A percentile compares a stretch with the other conserved stretches of the same genome.
Evolutionary conservation across 2,888 invertebrate genomes (phyloP).

Genomic region (Drosophila limbata): DNA sequence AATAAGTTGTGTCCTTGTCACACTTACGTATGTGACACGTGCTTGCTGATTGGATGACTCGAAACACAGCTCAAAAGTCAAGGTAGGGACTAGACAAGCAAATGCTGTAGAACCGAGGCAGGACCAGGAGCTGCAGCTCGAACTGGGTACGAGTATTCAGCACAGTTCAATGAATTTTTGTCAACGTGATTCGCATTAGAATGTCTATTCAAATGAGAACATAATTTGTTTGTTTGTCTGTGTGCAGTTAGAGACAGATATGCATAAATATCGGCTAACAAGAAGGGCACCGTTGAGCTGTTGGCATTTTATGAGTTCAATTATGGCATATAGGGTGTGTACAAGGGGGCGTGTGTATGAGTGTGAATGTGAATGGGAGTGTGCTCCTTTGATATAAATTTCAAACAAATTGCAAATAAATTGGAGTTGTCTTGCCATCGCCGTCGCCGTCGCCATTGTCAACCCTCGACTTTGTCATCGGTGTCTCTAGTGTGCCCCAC

Average conservation of each 20-base stretch:
- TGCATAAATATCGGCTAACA: conserved; percentile 52
- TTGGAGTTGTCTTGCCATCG: conserved; percentile 79
- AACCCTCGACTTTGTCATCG: conserved; percentile 48
- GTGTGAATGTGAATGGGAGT: conserved; percentile 29
- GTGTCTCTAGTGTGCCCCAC: conserved; percentile 52
- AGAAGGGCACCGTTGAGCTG: conserved; percentile 50
- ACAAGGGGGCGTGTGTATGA: conserved; percentile 10
- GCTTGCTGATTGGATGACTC: conserved; percentile 65
- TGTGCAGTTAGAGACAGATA: conserved; percentile 52
- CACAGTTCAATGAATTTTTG: conserved; percentile 75
- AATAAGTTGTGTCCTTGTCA: conserved; percentile 67
- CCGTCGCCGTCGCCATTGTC: conserved; percentile 63
- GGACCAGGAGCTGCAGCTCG: background rate
- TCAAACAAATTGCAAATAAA: conserved; percentile 81
- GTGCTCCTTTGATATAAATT: conserved; percentile 72
- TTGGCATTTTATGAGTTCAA: conserved; percentile 77
- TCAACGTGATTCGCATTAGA: conserved; percentile 81
- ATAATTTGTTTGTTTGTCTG: conserved; percentile 77
- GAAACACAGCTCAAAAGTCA: conserved; percentile 70
- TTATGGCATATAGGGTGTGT: conserved; percentile 45
- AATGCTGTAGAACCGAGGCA: background rate
- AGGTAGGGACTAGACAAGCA: conserved; percentile 55
- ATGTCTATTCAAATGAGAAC: conserved; percentile 80
- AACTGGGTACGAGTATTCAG: conserved; percentile 28
- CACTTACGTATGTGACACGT: conserved; percentile 19